These are phyloP conservation scores for Oscheius sp. DNA, from an alignment of 2,888 invertebrate genomes.

Conservation along the genomic window DNA sequence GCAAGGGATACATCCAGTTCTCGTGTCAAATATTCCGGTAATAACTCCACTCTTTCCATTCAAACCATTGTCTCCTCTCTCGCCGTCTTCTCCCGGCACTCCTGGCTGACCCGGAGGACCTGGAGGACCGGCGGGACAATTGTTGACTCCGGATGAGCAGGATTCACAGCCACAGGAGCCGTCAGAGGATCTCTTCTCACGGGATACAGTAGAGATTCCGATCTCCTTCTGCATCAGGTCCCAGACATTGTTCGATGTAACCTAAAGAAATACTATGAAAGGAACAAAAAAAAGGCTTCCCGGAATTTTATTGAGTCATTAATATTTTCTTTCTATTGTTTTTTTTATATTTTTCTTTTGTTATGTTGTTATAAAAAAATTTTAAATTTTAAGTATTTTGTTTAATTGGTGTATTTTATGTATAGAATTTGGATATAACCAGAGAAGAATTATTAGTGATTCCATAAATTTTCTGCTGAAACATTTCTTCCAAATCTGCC, in stretches of 20 bases:
- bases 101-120: conserved; percentile 15
- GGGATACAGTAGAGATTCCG: background rate
- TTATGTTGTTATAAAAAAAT: too few relatives aligned
- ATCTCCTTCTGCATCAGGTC: conserved; percentile 26
- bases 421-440: too few relatives aligned
- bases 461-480: too few relatives aligned
- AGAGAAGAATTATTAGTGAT: too few relatives aligned
- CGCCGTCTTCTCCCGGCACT: background rate
- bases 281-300: too few relatives aligned
- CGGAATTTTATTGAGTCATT: too few relatives aligned
- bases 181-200: conserved; percentile 5
- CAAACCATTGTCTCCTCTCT: background rate
- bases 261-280: background rate
- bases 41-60: conserved; percentile 16
- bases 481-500: too few relatives aligned
- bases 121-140: conserved; percentile 14
- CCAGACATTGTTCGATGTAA: conserved; percentile 22
- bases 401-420: too few relatives aligned
- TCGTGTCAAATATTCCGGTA: conserved; percentile 13
- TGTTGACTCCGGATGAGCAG: conserved; percentile 10
- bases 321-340: too few relatives aligned
- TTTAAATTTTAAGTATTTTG: too few relatives aligned
- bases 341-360: too few relatives aligned
- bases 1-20: conserved; percentile 22
- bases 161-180: conserved; percentile 15